Conservation (phyloP, 2,113 vertebrate species). For the Clarias gariepinus region DNA sequence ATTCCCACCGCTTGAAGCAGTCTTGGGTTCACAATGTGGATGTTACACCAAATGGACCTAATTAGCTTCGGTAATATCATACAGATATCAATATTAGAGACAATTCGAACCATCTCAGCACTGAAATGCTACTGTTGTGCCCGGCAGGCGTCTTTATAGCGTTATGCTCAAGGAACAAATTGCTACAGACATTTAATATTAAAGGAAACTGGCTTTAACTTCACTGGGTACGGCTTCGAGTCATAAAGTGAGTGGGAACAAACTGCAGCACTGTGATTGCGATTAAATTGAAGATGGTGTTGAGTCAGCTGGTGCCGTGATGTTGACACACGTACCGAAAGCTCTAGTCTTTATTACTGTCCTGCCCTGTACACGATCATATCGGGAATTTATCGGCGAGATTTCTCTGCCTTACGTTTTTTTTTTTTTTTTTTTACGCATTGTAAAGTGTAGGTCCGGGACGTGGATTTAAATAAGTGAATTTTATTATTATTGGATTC, state of each 20-base stretch:
- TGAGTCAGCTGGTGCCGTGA: constrained; percentile 3
- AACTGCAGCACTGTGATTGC: constrained; percentile 14
- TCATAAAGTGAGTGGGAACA: constrained; percentile 2
- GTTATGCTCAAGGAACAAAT: constrained; percentile 1
- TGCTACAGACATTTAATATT: constrained; percentile 7
- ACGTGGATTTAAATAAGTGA: background rate
- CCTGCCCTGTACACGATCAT: background rate
- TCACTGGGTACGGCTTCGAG: constrained; percentile 29
- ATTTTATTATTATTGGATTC: background rate
- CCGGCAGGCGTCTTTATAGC: background rate
- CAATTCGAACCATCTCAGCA: background rate
- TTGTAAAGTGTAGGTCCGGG: background rate
- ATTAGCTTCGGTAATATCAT: background rate
- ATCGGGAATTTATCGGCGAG: background rate
- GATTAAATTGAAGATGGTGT: constrained; percentile 1
- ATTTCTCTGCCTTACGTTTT: background rate
- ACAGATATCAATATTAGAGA: background rate
- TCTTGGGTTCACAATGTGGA: background rate
- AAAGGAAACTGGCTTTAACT: background rate
- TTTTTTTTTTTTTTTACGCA: too few species aligned
- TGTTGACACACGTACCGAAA: constrained; percentile 8
- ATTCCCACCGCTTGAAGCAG: background rate
- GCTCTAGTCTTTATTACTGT: background rate
- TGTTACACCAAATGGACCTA: background rate
- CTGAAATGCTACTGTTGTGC: background rate